Conservation (phyloP, 2,113 vertebrate genomes). For the Rutilus rutilus region DNA sequence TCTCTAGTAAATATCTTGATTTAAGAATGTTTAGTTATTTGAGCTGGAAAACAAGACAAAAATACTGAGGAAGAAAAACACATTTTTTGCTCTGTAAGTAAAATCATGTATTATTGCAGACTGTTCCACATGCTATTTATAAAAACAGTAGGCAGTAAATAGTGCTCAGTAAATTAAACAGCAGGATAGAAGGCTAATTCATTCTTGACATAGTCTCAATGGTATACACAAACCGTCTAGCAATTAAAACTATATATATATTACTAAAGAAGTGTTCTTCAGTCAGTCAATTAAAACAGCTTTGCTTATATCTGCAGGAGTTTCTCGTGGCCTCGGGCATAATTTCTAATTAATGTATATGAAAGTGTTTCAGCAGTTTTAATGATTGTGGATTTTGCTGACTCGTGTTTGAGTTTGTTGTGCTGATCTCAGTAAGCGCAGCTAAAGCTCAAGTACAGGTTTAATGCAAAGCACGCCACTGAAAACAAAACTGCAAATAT, state of each 20-base stretch:
- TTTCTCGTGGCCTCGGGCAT: not conserved
- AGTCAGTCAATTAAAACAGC: not conserved
- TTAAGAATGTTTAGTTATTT: too few species aligned
- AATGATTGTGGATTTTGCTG: constrained; percentile 18
- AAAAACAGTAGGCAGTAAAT: not conserved
- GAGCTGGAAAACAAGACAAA: too few species aligned
- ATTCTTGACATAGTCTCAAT: not conserved
- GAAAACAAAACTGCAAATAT: not conserved
- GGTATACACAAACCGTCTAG: not conserved
- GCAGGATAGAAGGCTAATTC: not conserved
- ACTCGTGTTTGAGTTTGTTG: not conserved
- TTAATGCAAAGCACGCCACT: not conserved
- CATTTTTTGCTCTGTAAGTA: too few species aligned
- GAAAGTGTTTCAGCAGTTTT: not conserved
- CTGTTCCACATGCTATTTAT: not conserved
- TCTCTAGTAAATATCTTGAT: too few species aligned
- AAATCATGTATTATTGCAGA: not conserved
- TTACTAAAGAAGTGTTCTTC: not conserved
- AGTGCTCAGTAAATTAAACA: not conserved
- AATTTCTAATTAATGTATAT: not conserved
- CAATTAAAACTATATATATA: not conserved
- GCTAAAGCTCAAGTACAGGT: constrained; percentile 4
- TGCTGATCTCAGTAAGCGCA: not conserved
- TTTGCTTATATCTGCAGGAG: not conserved
- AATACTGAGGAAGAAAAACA: too few species aligned